Evolutionary conservation across 2,888 invertebrate genomes (phyloP).

Genomic region (Andrena dorsata): DNA sequence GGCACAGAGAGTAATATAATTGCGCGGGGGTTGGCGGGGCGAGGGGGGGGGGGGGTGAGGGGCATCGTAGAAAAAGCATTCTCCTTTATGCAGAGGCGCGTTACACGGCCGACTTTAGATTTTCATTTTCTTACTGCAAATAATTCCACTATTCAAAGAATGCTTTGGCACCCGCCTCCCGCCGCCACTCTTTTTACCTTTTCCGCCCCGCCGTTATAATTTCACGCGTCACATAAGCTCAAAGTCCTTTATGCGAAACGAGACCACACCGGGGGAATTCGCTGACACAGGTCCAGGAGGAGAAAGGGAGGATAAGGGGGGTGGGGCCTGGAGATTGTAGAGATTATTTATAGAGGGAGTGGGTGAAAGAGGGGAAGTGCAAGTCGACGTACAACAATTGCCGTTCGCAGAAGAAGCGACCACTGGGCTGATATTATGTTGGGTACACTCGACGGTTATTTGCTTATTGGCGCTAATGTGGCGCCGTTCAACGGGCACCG

Average conservation of each 20-base stretch:
- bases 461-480: slow-evolving; percentile 72
- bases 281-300: slow-evolving; percentile 43
- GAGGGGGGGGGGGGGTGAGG: neutral
- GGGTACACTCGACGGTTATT: slow-evolving; percentile 64
- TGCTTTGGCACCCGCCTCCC: slow-evolving; percentile 32
- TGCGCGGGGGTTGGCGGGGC: slow-evolving; percentile 1
- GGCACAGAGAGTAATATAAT: slow-evolving; percentile 57
- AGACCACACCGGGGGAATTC: slow-evolving; percentile 69
- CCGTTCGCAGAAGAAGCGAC: slow-evolving; percentile 66
- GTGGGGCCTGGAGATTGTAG: slow-evolving; percentile 67
- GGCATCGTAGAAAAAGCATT: slow-evolving; percentile 50
- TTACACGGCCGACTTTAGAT: slow-evolving; percentile 60
- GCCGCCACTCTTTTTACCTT: slow-evolving; percentile 37
- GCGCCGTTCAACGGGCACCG: slow-evolving; percentile 70
- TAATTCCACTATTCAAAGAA: slow-evolving; percentile 60
- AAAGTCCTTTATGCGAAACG: slow-evolving; percentile 70
- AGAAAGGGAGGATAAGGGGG: slow-evolving; percentile 16
- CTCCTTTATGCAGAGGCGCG: slow-evolving; percentile 52
- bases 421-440: slow-evolving; percentile 54
- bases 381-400: slow-evolving; percentile 73
- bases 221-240: slow-evolving; percentile 78
- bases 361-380: slow-evolving; percentile 15
- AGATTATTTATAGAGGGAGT: slow-evolving; percentile 71
- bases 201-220: slow-evolving; percentile 68
- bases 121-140: slow-evolving; percentile 63